Percentiles rank a stretch among this genome's conserved stretches.
These are phyloP conservation scores for Lysandra coridon DNA, from an alignment of 2,888 invertebrate species.

Conservation along the genomic window DNA sequence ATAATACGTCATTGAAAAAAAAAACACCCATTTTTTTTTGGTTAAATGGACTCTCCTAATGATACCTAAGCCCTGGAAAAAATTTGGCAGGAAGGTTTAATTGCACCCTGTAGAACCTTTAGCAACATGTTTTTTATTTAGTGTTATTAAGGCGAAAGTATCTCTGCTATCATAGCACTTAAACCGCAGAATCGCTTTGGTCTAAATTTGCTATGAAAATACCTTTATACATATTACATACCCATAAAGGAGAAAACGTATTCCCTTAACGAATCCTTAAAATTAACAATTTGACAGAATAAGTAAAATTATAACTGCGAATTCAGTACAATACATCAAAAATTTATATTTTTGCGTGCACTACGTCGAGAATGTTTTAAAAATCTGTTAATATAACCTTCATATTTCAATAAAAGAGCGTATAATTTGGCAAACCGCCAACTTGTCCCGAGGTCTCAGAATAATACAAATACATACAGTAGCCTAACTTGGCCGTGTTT, in stretches of 20 bases:
- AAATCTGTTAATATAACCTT: constrained; percentile 26
- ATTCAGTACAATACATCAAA: neutral
- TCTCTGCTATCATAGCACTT: too few species aligned
- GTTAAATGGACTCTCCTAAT: too few species aligned
- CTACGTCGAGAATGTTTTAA: neutral
- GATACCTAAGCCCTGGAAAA: too few species aligned
- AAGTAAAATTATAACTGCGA: neutral
- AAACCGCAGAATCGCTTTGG: too few species aligned
- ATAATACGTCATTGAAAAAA: too few species aligned
- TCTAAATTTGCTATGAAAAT: too few species aligned
- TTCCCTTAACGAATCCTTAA: neutral
- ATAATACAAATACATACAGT: constrained; percentile 36
- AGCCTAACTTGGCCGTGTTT: neutral
- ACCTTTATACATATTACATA: too few species aligned
- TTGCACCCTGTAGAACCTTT: too few species aligned
- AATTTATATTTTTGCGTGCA: neutral
- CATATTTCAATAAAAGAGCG: neutral
- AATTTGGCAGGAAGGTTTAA: too few species aligned
- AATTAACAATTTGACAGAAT: neutral
- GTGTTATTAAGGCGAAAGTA: too few species aligned
- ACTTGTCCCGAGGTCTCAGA: constrained; percentile 62
- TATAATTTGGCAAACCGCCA: constrained; percentile 64
- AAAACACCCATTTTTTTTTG: too few species aligned
- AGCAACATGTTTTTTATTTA: too few species aligned
- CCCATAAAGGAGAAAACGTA: neutral